Evolutionary conservation across 1,140 invertebrate genomes (phyloP).

Genomic region (Hycleus phaleratus): DNA sequence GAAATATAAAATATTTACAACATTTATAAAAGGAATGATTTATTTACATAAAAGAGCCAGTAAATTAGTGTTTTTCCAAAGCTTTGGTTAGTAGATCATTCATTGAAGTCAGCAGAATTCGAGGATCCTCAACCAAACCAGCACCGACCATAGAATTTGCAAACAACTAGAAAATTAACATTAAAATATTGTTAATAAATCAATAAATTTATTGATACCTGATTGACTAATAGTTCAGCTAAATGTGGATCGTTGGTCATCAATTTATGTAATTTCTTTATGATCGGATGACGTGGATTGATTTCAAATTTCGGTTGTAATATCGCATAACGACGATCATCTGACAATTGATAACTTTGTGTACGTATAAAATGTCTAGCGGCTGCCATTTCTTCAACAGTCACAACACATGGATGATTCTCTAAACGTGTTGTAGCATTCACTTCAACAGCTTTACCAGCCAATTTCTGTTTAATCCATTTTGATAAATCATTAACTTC

Average conservation of each 20-base stretch:
- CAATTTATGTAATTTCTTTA: constrained; percentile 78
- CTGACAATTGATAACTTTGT: constrained; percentile 73
- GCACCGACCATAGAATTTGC: constrained; percentile 92
- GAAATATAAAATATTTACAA: constrained; percentile 3
- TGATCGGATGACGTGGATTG: constrained; percentile 87
- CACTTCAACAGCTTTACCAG: constrained; percentile 71
- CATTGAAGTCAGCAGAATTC: constrained; percentile 72
- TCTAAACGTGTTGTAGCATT: constrained; percentile 78
- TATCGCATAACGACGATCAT: constrained; percentile 78
- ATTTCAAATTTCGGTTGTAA: constrained; percentile 89
- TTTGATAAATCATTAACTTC: constrained; percentile 69
- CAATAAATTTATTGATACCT: constrained; percentile 48
- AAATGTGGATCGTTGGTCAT: constrained; percentile 67
- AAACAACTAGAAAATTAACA: constrained; percentile 61
- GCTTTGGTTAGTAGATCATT: constrained; percentile 80
- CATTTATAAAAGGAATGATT: constrained; percentile 5
- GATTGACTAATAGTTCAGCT: constrained; percentile 76
- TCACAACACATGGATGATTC: constrained; percentile 87
- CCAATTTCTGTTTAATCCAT: constrained; percentile 70
- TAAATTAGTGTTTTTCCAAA: constrained; percentile 66
- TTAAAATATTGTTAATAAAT: constrained; percentile 2
- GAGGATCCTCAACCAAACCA: constrained; percentile 88
- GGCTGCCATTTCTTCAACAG: constrained; percentile 92
- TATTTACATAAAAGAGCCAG: neutral
- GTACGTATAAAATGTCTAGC: constrained; percentile 90